phyloP scores from a whole-genome alignment of 2,113 vertebrate genomes.

The Coreoperca whiteheadi region DNA sequence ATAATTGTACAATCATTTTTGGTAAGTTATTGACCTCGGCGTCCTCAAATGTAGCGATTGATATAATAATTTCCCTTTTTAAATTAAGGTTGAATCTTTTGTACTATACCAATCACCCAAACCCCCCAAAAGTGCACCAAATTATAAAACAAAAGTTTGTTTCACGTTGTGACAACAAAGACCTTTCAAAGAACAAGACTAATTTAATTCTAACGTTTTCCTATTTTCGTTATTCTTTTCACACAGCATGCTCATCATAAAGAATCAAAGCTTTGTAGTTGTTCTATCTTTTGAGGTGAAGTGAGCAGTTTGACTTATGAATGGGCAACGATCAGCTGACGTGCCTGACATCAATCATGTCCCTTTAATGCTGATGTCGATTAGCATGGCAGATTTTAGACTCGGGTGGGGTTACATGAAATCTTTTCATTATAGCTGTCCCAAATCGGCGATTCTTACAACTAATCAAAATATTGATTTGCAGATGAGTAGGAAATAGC shows the following conservation, averaged over 20 bases:
- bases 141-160: conserved; percentile 2
- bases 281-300: conserved; percentile 34
- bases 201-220: neutral
- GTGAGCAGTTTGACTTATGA: conserved; percentile 35
- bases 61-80: neutral
- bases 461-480: neutral
- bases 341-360: neutral
- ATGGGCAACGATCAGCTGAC: conserved; percentile 7
- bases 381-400: neutral
- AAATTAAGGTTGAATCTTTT: neutral
- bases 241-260: conserved; percentile 26
- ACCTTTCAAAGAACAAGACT: neutral
- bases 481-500: neutral
- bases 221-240: too few species aligned
- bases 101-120: neutral
- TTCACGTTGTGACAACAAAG: conserved; percentile 34
- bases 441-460: neutral
- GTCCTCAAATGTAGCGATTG: neutral
- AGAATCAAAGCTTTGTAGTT: conserved; percentile 13
- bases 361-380: conserved; percentile 3
- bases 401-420: neutral
- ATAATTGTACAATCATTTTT: too few species aligned
- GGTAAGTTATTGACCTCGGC: too few species aligned
- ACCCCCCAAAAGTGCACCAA: neutral
- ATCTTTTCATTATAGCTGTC: neutral